A percentile compares a stretch with the other conserved stretches of the same genome.
Evolutionary conservation across 1,140 invertebrate species (phyloP).

Genomic region (Heliconius hewitsoni): DNA sequence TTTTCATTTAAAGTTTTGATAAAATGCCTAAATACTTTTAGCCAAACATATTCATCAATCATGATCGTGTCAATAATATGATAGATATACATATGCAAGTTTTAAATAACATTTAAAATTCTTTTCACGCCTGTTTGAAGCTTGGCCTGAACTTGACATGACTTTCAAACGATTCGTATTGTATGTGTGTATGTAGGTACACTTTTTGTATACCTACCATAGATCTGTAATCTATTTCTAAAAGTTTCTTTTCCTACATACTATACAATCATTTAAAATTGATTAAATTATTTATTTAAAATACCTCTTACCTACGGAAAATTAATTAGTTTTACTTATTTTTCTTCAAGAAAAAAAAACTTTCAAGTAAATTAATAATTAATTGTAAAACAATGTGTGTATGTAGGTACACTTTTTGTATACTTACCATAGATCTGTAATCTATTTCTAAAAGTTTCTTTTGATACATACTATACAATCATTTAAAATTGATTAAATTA

Average conservation of each 20-base stretch:
- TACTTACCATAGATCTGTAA: background rate
- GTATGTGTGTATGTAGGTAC: background rate
- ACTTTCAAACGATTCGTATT: slow-evolving; percentile 16
- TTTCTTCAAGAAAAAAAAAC: too few species aligned
- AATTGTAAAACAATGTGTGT: background rate
- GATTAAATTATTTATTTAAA: too few species aligned
- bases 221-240: background rate
- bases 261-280: background rate
- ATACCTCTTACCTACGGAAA: too few species aligned
- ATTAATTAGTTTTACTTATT: too few species aligned
- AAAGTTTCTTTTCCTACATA: background rate
- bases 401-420: background rate
- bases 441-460: background rate
- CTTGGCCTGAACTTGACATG: slow-evolving; percentile 26
- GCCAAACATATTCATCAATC: too few species aligned
- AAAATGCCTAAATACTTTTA: too few species aligned
- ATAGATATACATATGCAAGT: background rate
- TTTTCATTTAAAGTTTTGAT: too few species aligned
- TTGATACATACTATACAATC: background rate
- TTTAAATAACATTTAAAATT: slow-evolving; percentile 16
- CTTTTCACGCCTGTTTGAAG: slow-evolving; percentile 16
- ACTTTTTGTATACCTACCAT: background rate
- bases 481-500: background rate
- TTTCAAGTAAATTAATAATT: too few species aligned
- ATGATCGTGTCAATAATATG: background rate